phyloP scores from a whole-genome alignment of 2,797 vertebrate genomes.

The Periparus ater region DNA sequence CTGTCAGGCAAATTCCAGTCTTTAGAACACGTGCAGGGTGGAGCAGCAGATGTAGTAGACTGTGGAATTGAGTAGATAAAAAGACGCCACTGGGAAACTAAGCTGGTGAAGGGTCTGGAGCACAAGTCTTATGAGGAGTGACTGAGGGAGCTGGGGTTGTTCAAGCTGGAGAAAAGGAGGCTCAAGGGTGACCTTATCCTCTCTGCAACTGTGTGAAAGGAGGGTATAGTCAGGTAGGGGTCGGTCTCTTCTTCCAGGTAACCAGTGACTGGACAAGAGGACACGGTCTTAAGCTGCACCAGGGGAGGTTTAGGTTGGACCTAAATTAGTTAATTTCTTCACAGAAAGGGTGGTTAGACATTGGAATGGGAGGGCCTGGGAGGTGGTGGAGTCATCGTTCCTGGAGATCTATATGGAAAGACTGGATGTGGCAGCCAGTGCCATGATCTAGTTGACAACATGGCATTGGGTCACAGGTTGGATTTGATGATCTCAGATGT shows the following conservation, averaged over 20 bases:
- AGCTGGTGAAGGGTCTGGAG: not conserved
- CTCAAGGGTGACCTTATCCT: not conserved
- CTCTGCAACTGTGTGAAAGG: not conserved
- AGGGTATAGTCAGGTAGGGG: not conserved
- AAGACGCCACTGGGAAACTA: fast-evolving
- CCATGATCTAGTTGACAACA: fast-evolving
- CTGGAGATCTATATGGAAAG: not conserved
- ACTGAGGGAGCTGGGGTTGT: not conserved
- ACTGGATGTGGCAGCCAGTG: too few relatives aligned
- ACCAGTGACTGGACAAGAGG: not conserved
- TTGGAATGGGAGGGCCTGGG: not conserved
- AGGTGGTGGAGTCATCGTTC: not conserved
- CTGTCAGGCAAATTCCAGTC: not conserved
- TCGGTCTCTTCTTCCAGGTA: fast-evolving
- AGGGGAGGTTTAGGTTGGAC: not conserved
- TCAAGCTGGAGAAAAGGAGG: not conserved
- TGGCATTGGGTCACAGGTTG: not conserved
- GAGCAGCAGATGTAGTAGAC: not conserved
- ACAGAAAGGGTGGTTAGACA: too few relatives aligned
- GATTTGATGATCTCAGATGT: not conserved
- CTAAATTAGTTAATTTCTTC: not conserved
- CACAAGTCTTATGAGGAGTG: not conserved
- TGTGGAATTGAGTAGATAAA: not conserved
- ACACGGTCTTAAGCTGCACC: fast-evolving
- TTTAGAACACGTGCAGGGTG: fast-evolving